phyloP scores from a whole-genome alignment of 2,888 invertebrate species.

The Pseudococcus viburni region DNA sequence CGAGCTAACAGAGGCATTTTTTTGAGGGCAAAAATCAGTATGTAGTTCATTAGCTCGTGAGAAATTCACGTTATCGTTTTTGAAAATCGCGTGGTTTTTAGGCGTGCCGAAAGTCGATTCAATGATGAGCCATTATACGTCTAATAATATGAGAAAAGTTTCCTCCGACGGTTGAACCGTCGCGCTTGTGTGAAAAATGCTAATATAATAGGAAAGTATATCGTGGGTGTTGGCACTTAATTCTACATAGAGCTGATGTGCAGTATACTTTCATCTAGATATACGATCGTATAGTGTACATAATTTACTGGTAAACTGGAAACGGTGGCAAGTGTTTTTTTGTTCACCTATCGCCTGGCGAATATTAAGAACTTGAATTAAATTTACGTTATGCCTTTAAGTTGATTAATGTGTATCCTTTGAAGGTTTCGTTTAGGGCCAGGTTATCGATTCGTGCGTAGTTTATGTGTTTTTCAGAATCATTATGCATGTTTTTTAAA shows the following conservation, averaged over 20 bases:
- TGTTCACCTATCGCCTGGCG: background rate
- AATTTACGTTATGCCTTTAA: background rate
- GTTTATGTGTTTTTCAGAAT: background rate
- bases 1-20: background rate
- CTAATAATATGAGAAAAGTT: conserved; percentile 37
- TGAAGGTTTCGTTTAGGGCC: background rate
- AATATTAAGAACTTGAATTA: background rate
- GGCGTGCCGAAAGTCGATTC: background rate
- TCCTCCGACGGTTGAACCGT: background rate
- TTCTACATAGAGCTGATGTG: background rate
- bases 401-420: background rate
- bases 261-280: background rate
- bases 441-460: background rate
- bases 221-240: conserved; percentile 15
- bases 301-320: background rate
- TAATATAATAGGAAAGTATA: conserved; percentile 20
- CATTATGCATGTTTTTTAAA: background rate
- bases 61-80: conserved; percentile 20
- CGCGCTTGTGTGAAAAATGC: conserved; percentile 22
- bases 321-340: background rate
- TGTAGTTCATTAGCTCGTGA: background rate
- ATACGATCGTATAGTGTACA: background rate
- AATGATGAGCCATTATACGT: background rate
- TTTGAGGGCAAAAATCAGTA: background rate
- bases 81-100: conserved; percentile 28